Conservation (phyloP, 2,113 vertebrate genomes). For the Dicaeum eximium region DNA sequence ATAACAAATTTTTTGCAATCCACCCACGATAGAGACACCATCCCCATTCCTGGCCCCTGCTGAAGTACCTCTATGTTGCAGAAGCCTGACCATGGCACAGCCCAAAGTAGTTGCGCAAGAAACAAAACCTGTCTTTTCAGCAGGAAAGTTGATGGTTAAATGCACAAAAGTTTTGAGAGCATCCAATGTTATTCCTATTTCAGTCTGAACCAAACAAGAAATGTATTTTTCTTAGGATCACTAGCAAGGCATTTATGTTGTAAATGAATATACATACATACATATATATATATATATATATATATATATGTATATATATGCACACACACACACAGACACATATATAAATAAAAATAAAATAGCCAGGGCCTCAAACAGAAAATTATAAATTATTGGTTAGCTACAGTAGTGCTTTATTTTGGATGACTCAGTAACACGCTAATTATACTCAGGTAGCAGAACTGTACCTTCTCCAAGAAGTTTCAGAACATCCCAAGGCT, state of each 20-base stretch:
- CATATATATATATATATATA: no score
- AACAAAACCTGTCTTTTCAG: background rate
- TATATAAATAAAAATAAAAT: background rate
- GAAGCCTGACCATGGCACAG: background rate
- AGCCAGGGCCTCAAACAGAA: background rate
- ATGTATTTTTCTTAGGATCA: background rate
- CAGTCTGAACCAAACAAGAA: background rate
- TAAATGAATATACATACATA: background rate
- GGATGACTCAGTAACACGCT: background rate
- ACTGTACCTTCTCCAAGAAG: background rate
- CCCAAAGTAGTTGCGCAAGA: background rate
- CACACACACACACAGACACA: background rate
- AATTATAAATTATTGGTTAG: background rate
- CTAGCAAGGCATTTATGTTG: background rate
- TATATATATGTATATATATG: no score
- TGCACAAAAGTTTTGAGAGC: background rate
- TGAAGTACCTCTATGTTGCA: background rate
- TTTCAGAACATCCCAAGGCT: background rate
- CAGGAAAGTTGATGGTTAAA: background rate
- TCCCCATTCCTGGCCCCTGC: background rate
- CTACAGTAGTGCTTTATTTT: background rate
- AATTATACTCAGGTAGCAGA: background rate
- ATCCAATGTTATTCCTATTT: background rate
- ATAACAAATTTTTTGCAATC: background rate
- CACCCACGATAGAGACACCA: background rate